These are phyloP conservation scores for Siniperca chuatsi DNA, from an alignment of 2,113 vertebrate genomes.

Conservation along the genomic window DNA sequence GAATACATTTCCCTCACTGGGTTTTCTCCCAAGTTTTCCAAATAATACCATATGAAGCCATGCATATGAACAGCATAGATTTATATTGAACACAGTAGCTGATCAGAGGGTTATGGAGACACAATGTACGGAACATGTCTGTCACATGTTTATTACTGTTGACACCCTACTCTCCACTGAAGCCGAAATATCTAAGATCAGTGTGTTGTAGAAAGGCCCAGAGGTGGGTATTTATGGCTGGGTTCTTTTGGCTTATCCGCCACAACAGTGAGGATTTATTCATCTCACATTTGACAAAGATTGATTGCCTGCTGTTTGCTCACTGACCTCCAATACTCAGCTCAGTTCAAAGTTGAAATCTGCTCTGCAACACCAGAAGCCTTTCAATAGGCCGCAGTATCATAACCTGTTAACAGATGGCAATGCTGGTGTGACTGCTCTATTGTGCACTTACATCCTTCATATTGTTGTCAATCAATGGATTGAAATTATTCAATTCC, in stretches of 20 bases:
- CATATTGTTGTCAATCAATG: not conserved
- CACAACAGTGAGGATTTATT: constrained; percentile 9
- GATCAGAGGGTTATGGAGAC: constrained; percentile 14
- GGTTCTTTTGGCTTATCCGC: not conserved
- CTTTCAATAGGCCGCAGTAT: not conserved
- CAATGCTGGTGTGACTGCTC: not conserved
- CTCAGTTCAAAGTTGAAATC: constrained; percentile 3
- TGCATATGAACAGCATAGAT: not conserved
- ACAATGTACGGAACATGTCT: constrained; percentile 26
- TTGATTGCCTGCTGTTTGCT: not conserved
- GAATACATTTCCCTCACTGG: not conserved
- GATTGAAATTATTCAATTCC: not conserved
- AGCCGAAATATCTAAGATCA: constrained; percentile 24
- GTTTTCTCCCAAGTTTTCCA: not conserved
- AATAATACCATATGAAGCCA: not conserved
- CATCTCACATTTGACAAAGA: constrained; percentile 22
- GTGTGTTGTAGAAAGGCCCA: not conserved
- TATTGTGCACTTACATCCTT: not conserved
- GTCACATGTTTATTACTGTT: constrained; percentile 3
- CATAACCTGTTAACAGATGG: not conserved
- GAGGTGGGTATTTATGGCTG: not conserved
- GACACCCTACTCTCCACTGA: constrained; percentile 29
- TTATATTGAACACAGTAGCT: not conserved
- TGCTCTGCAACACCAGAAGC: not conserved
- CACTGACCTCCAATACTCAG: not conserved